Conservation (phyloP, 1,140 invertebrate genomes). For the Gryon sp. region DNA sequence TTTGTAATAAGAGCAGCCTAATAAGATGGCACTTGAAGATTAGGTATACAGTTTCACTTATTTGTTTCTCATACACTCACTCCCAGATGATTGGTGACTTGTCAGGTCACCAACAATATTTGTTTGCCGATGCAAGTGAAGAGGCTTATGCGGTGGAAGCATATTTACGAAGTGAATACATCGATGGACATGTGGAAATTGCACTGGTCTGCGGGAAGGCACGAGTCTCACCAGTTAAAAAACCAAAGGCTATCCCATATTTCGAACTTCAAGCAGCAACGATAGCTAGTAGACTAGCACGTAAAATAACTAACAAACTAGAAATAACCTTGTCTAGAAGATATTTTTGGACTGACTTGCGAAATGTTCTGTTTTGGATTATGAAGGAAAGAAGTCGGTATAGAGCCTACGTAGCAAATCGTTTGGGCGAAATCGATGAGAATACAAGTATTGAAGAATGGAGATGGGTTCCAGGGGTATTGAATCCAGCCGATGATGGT, state of each 20-base stretch:
- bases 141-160: constrained; percentile 62
- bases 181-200: neutral
- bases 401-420: constrained; percentile 58
- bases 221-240: constrained; percentile 27
- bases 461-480: constrained; percentile 60
- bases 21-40: too few relatives aligned
- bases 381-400: neutral
- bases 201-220: neutral
- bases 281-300: constrained; percentile 51
- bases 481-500: constrained; percentile 64
- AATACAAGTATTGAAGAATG: constrained; percentile 49
- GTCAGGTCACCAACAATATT: too few relatives aligned
- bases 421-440: constrained; percentile 71
- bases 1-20: too few relatives aligned
- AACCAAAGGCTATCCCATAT: constrained; percentile 66
- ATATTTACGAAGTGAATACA: constrained; percentile 52
- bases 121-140: constrained; percentile 66
- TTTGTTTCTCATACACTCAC: too few relatives aligned
- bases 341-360: constrained; percentile 5
- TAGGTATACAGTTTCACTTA: too few relatives aligned
- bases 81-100: too few relatives aligned
- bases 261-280: constrained; percentile 71
- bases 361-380: constrained; percentile 1
- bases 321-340: too few relatives aligned
- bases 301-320: too few relatives aligned